phyloP scores from a whole-genome alignment of 2,888 invertebrate species.

The Oscheius sp. region DNA sequence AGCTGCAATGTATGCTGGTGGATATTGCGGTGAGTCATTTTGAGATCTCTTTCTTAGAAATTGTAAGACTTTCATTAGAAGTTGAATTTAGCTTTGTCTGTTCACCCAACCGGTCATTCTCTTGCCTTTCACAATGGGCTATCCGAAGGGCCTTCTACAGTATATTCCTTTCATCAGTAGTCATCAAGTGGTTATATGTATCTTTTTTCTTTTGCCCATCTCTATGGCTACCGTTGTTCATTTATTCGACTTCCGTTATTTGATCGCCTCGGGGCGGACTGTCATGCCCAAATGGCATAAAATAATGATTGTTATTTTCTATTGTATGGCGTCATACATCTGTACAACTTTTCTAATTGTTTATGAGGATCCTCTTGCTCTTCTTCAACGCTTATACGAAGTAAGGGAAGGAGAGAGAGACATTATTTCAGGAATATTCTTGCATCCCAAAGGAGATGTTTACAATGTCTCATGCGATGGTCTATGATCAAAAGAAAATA shows the following conservation, averaged over 20 bases:
- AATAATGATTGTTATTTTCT: background rate
- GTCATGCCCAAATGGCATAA: background rate
- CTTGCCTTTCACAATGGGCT: background rate
- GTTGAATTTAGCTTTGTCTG: background rate
- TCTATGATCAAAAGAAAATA: background rate
- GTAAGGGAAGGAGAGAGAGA: too few relatives aligned
- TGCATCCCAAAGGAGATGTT: background rate
- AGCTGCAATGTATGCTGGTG: background rate
- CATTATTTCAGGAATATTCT: background rate
- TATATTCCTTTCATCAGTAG: background rate
- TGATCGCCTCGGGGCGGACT: background rate
- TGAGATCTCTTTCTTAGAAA: background rate
- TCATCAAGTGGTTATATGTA: background rate
- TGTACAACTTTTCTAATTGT: background rate
- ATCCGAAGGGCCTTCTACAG: background rate
- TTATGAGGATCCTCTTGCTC: background rate
- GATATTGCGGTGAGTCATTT: background rate
- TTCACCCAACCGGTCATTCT: background rate
- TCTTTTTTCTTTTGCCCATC: background rate
- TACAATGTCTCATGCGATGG: background rate
- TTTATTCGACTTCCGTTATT: constrained; percentile 3
- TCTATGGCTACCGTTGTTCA: background rate
- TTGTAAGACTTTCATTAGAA: background rate
- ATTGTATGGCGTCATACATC: background rate
- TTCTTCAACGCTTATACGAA: background rate